These are phyloP conservation scores for Pomatorhinus ruficollis DNA, from an alignment of 2,113 vertebrate genomes.

Conservation along the genomic window DNA sequence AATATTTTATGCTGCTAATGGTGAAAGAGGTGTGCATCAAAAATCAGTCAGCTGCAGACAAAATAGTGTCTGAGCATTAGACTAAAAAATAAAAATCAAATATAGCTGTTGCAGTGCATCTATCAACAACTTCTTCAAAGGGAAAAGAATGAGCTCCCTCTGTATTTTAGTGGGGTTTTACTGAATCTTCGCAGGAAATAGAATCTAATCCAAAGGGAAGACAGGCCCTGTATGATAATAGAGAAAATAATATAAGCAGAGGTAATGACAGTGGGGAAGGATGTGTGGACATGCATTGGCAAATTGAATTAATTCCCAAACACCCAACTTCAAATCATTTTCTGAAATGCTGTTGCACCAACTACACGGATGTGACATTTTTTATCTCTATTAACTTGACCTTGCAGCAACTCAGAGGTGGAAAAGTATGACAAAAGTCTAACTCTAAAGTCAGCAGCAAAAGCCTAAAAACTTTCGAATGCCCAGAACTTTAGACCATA, in stretches of 20 bases:
- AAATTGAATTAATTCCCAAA: constrained; percentile 55
- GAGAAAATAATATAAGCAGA: not conserved
- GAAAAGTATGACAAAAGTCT: constrained; percentile 12
- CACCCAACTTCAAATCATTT: constrained; percentile 19
- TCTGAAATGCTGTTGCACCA: constrained; percentile 1
- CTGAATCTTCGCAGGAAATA: not conserved
- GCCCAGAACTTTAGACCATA: not conserved
- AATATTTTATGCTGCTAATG: not conserved
- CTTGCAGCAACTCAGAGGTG: not conserved
- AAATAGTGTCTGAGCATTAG: not conserved
- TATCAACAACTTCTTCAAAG: not conserved
- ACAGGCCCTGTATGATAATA: not conserved
- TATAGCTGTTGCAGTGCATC: not conserved
- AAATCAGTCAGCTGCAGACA: not conserved
- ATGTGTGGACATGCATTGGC: constrained; percentile 22
- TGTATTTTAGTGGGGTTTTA: not conserved
- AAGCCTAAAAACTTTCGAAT: not conserved
- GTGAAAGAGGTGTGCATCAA: not conserved
- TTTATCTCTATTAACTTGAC: constrained; percentile 16
- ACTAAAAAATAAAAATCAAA: not conserved
- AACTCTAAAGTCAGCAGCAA: not conserved
- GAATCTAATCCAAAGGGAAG: not conserved
- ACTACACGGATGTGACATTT: constrained; percentile 32
- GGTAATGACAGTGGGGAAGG: constrained; percentile 3
- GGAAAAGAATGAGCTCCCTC: not conserved